Conservation (phyloP, 1,140 invertebrate genomes). For the Heliothis virescens region DNA sequence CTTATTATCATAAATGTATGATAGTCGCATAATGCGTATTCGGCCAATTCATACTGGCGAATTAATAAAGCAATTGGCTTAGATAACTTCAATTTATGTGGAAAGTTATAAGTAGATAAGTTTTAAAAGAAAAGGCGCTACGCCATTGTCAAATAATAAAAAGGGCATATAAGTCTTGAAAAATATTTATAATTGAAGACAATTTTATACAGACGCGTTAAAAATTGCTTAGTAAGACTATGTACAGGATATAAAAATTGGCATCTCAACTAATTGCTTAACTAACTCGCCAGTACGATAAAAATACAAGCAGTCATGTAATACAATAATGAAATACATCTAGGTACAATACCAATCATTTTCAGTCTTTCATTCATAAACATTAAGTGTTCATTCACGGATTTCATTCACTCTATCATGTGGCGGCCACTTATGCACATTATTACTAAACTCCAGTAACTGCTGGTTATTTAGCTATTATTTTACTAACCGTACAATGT, state of each 20-base stretch:
- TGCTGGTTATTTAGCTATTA: not conserved
- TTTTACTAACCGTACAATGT: slow-evolving; percentile 6
- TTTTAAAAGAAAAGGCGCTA: not conserved
- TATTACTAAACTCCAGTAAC: not conserved
- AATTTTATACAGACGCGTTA: too few relatives aligned
- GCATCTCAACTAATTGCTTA: not conserved
- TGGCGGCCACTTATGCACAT: slow-evolving; percentile 3
- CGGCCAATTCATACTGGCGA: not conserved
- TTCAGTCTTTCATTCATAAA: slow-evolving; percentile 48
- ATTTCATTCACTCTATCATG: slow-evolving; percentile 27
- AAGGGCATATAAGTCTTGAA: not conserved
- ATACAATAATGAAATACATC: slow-evolving; percentile 28
- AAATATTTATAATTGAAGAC: too few relatives aligned
- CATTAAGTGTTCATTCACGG: slow-evolving; percentile 34
- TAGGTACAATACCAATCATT: slow-evolving; percentile 35
- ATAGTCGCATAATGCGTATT: slow-evolving; percentile 21
- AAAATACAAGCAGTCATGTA: not conserved
- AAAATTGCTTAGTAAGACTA: too few relatives aligned
- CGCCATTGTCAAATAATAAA: not conserved
- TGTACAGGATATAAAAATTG: too few relatives aligned
- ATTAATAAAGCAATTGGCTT: not conserved
- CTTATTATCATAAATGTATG: not conserved
- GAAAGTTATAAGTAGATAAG: too few relatives aligned
- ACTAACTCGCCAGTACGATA: slow-evolving; percentile 3
- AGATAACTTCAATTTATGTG: not conserved